Evolutionary conservation across 2,113 vertebrate species (phyloP), one percentile per base, ranked within the genome.

Genomic region (Scatophagus argus): DNA sequence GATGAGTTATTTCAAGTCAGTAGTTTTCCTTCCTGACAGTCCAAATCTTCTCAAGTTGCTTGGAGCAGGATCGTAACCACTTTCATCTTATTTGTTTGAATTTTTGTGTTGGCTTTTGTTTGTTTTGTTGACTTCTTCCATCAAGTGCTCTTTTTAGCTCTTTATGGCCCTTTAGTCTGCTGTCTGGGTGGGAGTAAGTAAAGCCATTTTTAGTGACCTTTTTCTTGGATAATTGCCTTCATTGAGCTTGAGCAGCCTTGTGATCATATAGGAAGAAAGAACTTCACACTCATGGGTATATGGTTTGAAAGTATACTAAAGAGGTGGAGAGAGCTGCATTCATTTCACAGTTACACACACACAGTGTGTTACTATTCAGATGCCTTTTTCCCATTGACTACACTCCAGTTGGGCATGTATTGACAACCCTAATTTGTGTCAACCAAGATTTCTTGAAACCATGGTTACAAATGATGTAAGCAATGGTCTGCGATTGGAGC

Each of bases 191-290:
- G 75, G 74, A 39, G 54, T 69, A 69, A 87, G 83, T 67, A 82
- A 84, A 85, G 39, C 65, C 66, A 60, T 82, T 75, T 81, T 88
- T 85, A 84, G 84, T 90, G 84, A 90, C 77, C 82, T 82, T 87
- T 84, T 87, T 77, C 38, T 34, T 25, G 74, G 84, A 79, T 91
- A 92, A 93, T 91, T 92, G 69, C 87, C 77, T 91, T 82, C 58
- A 69, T 89, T 92, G 72, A 84, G 67, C 84, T 60, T 8, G 80
- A 84, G 78, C 65, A 78, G 85, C 74, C 77, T 68, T 88, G 54
- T 85, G 82, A 90, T 88, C 82, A 76, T 76, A 77, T 76, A 78
- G 69, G 52, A 62, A 55, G 60, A 81, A 49, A 83, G 59, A 79
- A 76, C 74, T 75, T 77, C 74, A 76, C 66, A 89, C 77, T 64